phyloP scores from a whole-genome alignment of 2,113 vertebrate genomes.

The Spermophilus dauricus region DNA sequence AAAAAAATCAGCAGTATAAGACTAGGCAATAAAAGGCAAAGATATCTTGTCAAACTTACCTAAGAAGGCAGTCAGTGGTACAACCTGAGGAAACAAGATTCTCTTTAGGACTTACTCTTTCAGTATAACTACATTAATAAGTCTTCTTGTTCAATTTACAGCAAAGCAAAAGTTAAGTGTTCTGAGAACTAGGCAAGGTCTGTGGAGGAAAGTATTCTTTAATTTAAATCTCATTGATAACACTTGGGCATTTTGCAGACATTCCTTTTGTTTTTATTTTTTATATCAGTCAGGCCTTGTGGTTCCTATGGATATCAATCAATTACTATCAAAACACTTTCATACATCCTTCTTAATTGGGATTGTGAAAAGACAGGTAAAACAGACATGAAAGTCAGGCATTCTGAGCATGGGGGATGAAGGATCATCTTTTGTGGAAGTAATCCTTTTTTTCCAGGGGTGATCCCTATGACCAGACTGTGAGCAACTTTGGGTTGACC shows the following conservation, averaged over 20 bases:
- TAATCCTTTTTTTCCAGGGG: background rate
- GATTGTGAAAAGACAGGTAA: background rate
- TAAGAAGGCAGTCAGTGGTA: background rate
- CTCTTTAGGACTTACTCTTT: background rate
- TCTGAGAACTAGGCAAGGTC: background rate
- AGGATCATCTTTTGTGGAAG: background rate
- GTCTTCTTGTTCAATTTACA: background rate
- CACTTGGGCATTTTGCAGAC: background rate
- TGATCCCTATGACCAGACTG: background rate
- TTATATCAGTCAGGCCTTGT: background rate
- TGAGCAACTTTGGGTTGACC: background rate
- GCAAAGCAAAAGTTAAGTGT: background rate
- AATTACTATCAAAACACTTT: background rate
- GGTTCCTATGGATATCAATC: background rate
- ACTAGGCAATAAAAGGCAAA: background rate
- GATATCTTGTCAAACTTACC: background rate
- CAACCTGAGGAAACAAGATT: background rate
- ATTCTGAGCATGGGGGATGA: background rate
- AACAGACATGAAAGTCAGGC: background rate
- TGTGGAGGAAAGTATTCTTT: background rate
- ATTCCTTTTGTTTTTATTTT: background rate
- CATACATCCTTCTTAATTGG: slow-evolving; percentile 67
- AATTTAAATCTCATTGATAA: background rate
- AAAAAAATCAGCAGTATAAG: background rate
- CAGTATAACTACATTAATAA: background rate